Conservation (phyloP, 2,113 vertebrate genomes). For the Lepus americanus region DNA sequence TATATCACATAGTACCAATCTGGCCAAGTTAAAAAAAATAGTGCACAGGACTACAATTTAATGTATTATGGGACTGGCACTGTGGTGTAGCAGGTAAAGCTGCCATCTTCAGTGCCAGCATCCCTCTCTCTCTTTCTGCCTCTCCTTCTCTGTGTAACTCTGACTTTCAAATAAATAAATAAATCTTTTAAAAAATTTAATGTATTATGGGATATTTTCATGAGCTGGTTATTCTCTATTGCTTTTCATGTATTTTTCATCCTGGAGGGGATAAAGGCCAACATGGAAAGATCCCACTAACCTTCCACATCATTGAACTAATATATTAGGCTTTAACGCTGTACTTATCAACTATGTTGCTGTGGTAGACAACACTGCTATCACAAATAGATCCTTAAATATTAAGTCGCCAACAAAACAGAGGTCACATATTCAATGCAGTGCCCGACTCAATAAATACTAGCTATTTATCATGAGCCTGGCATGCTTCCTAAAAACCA, state of each 20-base stretch:
- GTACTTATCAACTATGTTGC: not conserved
- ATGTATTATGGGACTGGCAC: too few species aligned
- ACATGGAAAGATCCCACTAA: not conserved
- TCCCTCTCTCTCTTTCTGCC: too few species aligned
- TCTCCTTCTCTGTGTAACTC: too few species aligned
- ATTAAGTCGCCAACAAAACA: not conserved
- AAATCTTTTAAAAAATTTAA: not conserved
- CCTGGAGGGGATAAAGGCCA: too few species aligned
- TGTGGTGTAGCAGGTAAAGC: too few species aligned
- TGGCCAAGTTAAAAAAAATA: constrained; percentile 16
- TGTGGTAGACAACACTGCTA: not conserved
- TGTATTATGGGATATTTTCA: constrained; percentile 62
- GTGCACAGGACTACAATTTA: not conserved
- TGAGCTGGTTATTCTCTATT: constrained; percentile 24
- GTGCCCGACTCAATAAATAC: not conserved
- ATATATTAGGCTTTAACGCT: not conserved
- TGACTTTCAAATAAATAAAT: too few species aligned
- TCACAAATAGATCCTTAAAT: not conserved
- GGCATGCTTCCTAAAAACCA: not conserved
- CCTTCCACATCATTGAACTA: not conserved
- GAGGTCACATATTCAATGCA: not conserved
- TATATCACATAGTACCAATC: constrained; percentile 22
- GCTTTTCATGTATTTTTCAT: not conserved
- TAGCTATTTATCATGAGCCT: not conserved
- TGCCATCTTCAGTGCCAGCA: too few species aligned